A percentile compares a stretch with the other conserved stretches of the same genome.
phyloP scores from a whole-genome alignment of 1,140 invertebrate species.

The Drosophila grimshawi region DNA sequence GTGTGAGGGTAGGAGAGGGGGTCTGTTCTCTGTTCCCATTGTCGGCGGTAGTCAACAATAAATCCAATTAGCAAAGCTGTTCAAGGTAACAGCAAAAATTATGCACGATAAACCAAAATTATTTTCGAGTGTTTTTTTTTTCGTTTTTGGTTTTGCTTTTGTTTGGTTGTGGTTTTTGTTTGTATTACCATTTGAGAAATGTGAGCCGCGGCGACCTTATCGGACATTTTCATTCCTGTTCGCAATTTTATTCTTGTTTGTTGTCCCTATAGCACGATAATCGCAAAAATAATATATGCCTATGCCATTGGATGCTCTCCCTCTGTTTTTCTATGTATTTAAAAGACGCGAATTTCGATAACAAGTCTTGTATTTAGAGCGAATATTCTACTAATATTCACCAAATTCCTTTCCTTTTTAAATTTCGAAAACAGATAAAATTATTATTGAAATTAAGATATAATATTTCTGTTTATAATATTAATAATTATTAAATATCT shows the following conservation, averaged over 20 bases:
- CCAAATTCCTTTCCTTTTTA: too few species aligned
- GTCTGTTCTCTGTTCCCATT: background rate
- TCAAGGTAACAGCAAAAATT: slow-evolving; percentile 69
- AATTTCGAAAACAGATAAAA: too few species aligned
- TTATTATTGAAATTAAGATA: too few species aligned
- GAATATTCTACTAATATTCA: too few species aligned
- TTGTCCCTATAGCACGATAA: background rate
- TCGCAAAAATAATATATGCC: background rate
- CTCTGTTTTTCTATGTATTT: too few species aligned
- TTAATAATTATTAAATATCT: too few species aligned
- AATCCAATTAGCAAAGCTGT: slow-evolving; percentile 78
- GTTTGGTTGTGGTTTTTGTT: too few species aligned
- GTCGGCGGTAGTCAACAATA: slow-evolving; percentile 80
- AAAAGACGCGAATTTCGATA: too few species aligned
- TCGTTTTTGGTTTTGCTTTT: too few species aligned
- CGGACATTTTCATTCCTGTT: slow-evolving; percentile 35
- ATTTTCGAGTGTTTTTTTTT: slow-evolving; percentile 2
- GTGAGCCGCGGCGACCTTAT: slow-evolving; percentile 55
- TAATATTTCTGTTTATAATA: too few species aligned
- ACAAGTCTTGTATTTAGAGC: too few species aligned
- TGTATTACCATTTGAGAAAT: slow-evolving; percentile 23
- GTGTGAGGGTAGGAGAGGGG: background rate
- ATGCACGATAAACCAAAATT: slow-evolving; percentile 63
- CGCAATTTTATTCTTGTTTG: slow-evolving; percentile 22
- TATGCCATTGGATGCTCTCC: too few species aligned